Evolutionary conservation across 1,140 invertebrate species (phyloP).

Genomic region (Triops longicaudatus): DNA sequence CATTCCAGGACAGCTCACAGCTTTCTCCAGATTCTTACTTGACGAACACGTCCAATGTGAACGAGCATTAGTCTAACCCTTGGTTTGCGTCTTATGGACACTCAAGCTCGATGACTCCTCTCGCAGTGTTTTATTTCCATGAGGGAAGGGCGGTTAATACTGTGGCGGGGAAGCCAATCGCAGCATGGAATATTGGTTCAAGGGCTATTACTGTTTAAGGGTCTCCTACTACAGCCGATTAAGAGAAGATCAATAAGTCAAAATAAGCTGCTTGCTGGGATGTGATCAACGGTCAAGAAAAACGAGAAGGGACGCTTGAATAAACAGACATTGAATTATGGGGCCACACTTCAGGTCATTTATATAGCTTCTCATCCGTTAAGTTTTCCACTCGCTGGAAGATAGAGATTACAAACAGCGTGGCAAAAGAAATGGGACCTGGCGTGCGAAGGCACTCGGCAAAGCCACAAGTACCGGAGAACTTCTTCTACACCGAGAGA

Average conservation of each 20-base stretch:
- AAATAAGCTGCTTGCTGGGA: slow-evolving; percentile 15
- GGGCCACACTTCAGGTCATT: background rate
- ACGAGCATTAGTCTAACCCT: too few species aligned
- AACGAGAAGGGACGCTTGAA: slow-evolving; percentile 11
- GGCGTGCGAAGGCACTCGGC: too few species aligned
- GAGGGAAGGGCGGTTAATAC: too few species aligned
- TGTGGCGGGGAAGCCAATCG: background rate
- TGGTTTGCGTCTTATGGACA: too few species aligned
- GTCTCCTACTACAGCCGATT: background rate
- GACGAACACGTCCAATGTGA: too few species aligned
- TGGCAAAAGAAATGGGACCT: too few species aligned
- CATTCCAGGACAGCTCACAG: too few species aligned
- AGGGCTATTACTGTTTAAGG: slow-evolving; percentile 7
- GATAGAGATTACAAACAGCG: background rate
- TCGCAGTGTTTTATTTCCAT: too few species aligned
- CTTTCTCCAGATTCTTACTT: too few species aligned
- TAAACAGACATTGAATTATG: slow-evolving; percentile 8
- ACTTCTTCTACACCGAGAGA: background rate
- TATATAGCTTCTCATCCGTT: background rate
- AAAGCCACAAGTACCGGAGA: too few species aligned
- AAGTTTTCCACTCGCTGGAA: background rate
- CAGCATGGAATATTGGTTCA: background rate
- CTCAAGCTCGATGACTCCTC: too few species aligned
- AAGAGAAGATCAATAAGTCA: background rate
- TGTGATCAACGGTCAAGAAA: slow-evolving; percentile 6